A percentile compares a stretch with the other conserved stretches of the same genome.
Evolutionary conservation across 2,888 invertebrate species (phyloP).

Genomic region (Saturnia japonica): DNA sequence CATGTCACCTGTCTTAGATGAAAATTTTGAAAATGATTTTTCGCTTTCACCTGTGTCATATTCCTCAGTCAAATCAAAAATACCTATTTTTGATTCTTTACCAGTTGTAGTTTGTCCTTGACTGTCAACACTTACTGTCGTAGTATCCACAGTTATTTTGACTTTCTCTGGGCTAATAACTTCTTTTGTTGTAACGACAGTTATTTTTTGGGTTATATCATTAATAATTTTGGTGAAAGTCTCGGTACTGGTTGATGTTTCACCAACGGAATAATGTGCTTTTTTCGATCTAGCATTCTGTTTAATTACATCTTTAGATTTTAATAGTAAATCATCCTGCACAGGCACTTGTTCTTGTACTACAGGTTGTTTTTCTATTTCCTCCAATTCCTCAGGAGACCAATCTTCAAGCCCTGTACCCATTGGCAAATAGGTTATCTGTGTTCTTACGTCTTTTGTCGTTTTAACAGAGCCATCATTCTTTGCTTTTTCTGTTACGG

Average conservation of each 20-base stretch:
- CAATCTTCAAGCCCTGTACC: constrained; percentile 74
- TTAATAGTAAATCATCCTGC: constrained; percentile 46
- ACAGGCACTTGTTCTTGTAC: constrained; percentile 48
- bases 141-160: constrained; percentile 74
- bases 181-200: constrained; percentile 76
- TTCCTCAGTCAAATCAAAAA: constrained; percentile 76
- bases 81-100: constrained; percentile 77
- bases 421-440: constrained; percentile 74
- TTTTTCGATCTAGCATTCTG: constrained; percentile 58
- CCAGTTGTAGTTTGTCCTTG: constrained; percentile 77
- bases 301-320: constrained; percentile 45
- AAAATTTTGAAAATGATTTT: constrained; percentile 74
- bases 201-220: constrained; percentile 74
- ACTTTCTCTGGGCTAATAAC: constrained; percentile 76
- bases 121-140: constrained; percentile 70
- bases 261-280: constrained; percentile 71
- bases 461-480: constrained; percentile 71
- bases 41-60: constrained; percentile 73
- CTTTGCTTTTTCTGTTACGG: constrained; percentile 69
- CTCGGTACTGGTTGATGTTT: constrained; percentile 74
- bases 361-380: constrained; percentile 61
- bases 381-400: constrained; percentile 71
- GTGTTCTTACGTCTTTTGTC: constrained; percentile 74
- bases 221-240: constrained; percentile 70
- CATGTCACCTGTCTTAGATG: constrained; percentile 78